These are phyloP conservation scores for Falcunculus frontatus DNA, from an alignment of 2,113 vertebrate species.

Conservation along the genomic window DNA sequence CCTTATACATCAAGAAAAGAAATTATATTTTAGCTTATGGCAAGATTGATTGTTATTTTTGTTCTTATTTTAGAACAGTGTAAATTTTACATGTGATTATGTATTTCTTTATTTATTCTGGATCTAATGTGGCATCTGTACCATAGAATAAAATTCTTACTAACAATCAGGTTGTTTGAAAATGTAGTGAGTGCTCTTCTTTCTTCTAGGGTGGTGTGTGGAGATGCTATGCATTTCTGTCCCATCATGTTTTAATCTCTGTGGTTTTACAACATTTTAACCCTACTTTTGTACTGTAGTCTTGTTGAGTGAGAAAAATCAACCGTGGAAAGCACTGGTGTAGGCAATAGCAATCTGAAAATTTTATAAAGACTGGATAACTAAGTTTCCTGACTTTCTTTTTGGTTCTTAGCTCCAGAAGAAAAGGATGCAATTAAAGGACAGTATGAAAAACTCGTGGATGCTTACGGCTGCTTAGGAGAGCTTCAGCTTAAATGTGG, in stretches of 20 bases:
- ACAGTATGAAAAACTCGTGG: slow-evolving; percentile 74
- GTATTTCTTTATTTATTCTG: not conserved
- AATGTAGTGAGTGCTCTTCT: not conserved
- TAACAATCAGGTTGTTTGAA: not conserved
- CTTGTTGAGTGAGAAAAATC: not conserved
- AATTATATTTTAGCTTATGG: not conserved
- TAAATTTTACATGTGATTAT: not conserved
- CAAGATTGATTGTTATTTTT: not conserved
- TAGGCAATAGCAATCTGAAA: not conserved
- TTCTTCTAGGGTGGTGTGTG: not conserved
- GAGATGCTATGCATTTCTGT: not conserved
- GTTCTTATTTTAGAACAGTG: not conserved
- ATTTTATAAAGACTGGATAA: not conserved
- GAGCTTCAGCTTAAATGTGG: slow-evolving; percentile 74
- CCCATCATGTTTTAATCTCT: not conserved
- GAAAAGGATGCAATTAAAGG: slow-evolving; percentile 79
- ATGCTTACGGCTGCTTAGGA: slow-evolving; percentile 79
- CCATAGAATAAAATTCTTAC: not conserved
- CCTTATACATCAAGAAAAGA: not conserved
- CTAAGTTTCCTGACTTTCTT: not conserved
- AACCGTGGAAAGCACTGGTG: not conserved
- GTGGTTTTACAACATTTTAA: not conserved
- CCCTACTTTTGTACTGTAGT: not conserved
- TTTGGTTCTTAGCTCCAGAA: slow-evolving; percentile 68
- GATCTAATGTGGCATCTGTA: not conserved